These are phyloP conservation scores for Cephalopachus bancanus DNA, from an alignment of 2,797 vertebrate species.

Conservation along the genomic window DNA sequence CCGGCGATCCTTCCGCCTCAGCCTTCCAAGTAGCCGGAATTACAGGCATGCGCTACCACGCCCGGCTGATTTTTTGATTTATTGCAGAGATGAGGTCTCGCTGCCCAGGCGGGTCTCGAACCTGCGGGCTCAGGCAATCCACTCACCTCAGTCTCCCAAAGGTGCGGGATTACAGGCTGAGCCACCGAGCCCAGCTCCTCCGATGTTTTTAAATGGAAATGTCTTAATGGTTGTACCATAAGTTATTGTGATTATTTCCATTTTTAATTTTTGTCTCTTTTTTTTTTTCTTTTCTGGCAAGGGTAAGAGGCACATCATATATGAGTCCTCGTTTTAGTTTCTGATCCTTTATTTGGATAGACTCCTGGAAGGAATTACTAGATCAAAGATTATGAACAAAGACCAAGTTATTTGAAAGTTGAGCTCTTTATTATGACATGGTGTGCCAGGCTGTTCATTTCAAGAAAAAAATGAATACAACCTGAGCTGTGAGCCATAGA, in stretches of 20 bases:
- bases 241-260: background rate
- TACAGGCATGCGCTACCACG: no score
- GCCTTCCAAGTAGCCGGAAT: no score
- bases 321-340: background rate
- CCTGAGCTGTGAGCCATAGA: background rate
- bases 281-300: background rate
- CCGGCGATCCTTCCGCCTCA: no score
- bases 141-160: no score
- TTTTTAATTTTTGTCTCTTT: background rate
- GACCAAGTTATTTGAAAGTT: background rate
- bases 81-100: no score
- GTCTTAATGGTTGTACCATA: background rate
- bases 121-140: no score
- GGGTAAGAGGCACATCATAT: background rate
- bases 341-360: background rate
- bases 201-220: background rate
- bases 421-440: background rate
- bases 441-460: background rate
- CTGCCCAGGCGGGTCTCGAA: no score
- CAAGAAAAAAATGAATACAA: accelerated
- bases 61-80: no score
- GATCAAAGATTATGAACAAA: background rate
- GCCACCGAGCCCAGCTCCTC: no score
- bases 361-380: background rate
- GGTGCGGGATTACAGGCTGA: no score